Evolutionary conservation across 2,888 invertebrate genomes (phyloP), one percentile per base, ranked within the genome.

Genomic region (Pharmacophagus antenor): DNA sequence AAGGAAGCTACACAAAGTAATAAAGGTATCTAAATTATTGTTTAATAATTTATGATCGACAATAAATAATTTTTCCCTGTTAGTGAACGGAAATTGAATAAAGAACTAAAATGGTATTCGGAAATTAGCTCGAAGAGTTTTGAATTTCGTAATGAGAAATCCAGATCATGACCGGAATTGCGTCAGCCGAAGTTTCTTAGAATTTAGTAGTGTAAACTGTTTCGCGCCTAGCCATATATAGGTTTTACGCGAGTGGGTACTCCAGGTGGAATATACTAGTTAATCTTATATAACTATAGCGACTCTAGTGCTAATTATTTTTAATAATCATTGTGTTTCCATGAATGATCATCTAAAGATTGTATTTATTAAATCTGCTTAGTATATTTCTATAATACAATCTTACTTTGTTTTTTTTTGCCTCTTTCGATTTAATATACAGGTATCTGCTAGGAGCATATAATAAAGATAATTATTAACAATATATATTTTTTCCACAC

Each of bases 71-170:
- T 37, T 37, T n/a, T 37, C n/a, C n/a, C 15, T n/a, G 2, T 37
- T n/a, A n/a, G 73, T 82, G 82, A 84, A 81, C 88, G 89, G 89
- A 90, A 88, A 90, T 90, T 88, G 85, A 89, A 88, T 89, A 86
- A 86, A 88, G 87, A 88, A 88, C 84, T 37, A 85, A 88, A 88
- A 87, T 87, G 88, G 80, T 85, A 84, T 82, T 87, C 88, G 90
- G 90, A 90, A 88, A 90, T 90, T 88, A 88, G 79, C 82, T 82
- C 78, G 77, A 85, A 82, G 82, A 85, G 88, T 83, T 85, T 77
- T 79, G 82, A 84, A 84, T 86, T 84, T 71, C 76, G 75, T 79
- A 73, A 76, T 74, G 68, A 72, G 68, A 70, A 78, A 76, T 79
- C 75, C 76, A 81, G 85, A 86, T 85, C 85, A 85, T 79, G 84